Conservation (phyloP, 2,888 invertebrate genomes). For the Drosophila pseudotakahashii region DNA sequence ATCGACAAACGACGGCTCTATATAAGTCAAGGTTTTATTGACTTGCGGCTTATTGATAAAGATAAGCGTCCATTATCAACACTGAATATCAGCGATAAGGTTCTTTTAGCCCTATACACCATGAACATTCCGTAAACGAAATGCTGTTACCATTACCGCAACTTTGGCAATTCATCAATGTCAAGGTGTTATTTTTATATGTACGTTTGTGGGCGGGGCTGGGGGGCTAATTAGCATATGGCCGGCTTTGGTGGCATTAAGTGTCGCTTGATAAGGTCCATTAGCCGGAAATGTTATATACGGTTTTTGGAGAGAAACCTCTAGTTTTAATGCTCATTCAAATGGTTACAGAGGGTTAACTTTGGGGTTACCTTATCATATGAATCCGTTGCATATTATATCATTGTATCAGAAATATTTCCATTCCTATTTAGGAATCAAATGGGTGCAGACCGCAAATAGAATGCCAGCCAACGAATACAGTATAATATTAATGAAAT, state of each 20-base stretch:
- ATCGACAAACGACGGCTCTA: slow-evolving; percentile 33
- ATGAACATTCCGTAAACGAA: slow-evolving; percentile 8
- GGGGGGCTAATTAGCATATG: slow-evolving; percentile 56
- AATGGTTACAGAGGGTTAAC: background rate
- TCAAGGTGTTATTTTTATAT: slow-evolving; percentile 42
- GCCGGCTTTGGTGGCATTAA: slow-evolving; percentile 22
- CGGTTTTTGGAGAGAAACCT: background rate
- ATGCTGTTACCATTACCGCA: slow-evolving; percentile 5
- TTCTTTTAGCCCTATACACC: background rate
- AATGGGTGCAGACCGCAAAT: slow-evolving; percentile 5
- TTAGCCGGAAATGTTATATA: slow-evolving; percentile 15
- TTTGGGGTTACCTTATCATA: background rate
- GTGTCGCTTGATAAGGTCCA: slow-evolving; percentile 17
- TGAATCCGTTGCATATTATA: no score
- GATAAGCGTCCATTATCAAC: slow-evolving; percentile 41
- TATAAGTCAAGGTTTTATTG: slow-evolving; percentile 67
- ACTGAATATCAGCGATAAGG: slow-evolving; percentile 25
- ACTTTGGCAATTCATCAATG: slow-evolving; percentile 61
- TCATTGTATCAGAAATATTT: no score
- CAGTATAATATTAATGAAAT: slow-evolving; percentile 25
- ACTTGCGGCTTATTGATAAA: slow-evolving; percentile 34
- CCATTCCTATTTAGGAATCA: background rate
- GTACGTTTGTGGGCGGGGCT: slow-evolving; percentile 6
- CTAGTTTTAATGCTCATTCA: background rate
- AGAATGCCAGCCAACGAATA: slow-evolving; percentile 1